Evolutionary conservation across 2,888 invertebrate genomes (phyloP).

Genomic region (Tipula helvola): DNA sequence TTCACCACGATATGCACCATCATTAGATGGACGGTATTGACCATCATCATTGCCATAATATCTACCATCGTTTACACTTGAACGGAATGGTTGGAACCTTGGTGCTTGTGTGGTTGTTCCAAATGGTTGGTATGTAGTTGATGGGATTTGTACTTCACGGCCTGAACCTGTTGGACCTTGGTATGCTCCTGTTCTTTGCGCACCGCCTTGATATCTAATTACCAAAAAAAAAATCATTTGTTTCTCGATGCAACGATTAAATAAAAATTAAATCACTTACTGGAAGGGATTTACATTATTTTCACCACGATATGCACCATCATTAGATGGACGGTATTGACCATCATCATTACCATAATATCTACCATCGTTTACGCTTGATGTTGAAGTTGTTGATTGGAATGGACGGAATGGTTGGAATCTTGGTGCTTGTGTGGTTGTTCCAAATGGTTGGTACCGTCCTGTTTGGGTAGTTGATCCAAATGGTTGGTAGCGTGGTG

Average conservation of each 20-base stretch:
- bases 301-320: slow-evolving; percentile 42
- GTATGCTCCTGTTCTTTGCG: neutral
- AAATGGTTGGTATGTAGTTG: neutral
- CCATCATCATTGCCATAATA: slow-evolving; percentile 24
- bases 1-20: slow-evolving; percentile 16
- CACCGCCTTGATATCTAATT: neutral
- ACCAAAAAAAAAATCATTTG: neutral
- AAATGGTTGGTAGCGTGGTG: neutral
- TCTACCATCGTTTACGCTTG: slow-evolving; percentile 23
- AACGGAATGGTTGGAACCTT: too few species aligned
- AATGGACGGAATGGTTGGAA: neutral
- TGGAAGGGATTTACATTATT: slow-evolving; percentile 24
- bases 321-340: slow-evolving; percentile 35
- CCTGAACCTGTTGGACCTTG: slow-evolving; percentile 18
- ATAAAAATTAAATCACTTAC: neutral
- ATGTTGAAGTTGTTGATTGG: neutral
- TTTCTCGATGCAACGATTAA: neutral
- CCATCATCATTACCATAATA: slow-evolving; percentile 31
- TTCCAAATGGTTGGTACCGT: neutral
- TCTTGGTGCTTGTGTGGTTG: neutral
- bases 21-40: neutral
- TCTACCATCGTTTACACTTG: slow-evolving; percentile 40
- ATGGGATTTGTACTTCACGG: neutral
- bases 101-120: neutral
- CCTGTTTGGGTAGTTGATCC: neutral